These are phyloP conservation scores for Xestoiulus laeticollis DNA, from an alignment of 2,888 invertebrate species.

Conservation along the genomic window DNA sequence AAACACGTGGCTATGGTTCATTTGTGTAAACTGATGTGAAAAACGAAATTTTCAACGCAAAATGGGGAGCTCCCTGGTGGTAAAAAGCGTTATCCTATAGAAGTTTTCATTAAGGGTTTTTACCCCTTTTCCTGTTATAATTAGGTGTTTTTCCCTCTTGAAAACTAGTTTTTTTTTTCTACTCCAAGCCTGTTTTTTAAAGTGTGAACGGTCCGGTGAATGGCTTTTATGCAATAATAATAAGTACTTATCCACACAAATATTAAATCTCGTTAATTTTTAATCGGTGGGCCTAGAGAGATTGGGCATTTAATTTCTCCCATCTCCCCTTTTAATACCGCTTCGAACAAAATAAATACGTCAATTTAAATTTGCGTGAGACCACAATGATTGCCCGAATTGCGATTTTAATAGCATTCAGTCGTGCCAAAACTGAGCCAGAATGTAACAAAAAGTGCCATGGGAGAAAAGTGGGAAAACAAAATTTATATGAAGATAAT, in stretches of 20 bases:
- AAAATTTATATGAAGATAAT: background rate
- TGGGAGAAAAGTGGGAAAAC: background rate
- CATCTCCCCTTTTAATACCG: background rate
- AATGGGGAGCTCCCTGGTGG: constrained; percentile 16
- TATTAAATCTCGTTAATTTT: background rate
- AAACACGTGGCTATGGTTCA: background rate
- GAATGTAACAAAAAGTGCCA: background rate
- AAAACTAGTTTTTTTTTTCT: constrained; percentile 23
- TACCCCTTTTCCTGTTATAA: background rate
- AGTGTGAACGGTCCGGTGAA: constrained; percentile 36
- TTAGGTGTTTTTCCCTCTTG: background rate
- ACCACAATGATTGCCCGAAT: background rate
- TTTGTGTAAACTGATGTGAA: constrained; percentile 1
- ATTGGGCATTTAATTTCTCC: background rate
- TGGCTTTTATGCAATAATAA: constrained; percentile 34
- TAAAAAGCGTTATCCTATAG: background rate
- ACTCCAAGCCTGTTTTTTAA: background rate
- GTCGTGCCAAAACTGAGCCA: background rate
- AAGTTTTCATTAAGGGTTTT: background rate
- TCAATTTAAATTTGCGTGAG: background rate
- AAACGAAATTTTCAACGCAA: background rate
- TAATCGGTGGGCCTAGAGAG: background rate
- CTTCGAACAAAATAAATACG: background rate
- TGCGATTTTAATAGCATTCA: background rate
- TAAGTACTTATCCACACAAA: background rate